Conservation (phyloP, 2,797 vertebrate genomes). For the Melanitta fusca region DNA sequence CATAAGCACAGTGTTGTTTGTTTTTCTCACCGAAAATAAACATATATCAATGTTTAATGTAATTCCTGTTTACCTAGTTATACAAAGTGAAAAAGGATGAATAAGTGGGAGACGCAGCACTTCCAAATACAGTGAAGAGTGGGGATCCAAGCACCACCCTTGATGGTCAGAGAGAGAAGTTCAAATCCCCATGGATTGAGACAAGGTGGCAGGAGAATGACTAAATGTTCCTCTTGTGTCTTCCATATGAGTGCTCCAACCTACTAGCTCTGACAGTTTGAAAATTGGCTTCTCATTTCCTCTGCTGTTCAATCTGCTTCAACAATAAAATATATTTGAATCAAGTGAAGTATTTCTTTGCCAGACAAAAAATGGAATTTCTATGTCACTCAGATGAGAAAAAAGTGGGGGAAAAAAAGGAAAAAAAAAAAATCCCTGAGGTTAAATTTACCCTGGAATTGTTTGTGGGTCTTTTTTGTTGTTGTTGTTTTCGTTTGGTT, state of each 20-base stretch:
- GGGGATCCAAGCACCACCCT: background rate
- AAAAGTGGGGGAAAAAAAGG: background rate
- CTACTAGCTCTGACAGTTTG: background rate
- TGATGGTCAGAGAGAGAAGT: background rate
- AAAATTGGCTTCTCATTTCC: background rate
- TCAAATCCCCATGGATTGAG: background rate
- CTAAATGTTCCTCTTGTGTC: background rate
- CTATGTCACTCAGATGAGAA: background rate
- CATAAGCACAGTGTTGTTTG: background rate
- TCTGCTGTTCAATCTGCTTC: background rate
- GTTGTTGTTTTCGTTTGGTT: no score
- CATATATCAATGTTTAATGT: background rate
- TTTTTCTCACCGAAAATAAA: background rate
- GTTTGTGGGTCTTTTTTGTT: background rate
- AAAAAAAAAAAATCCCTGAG: rapidly evolving
- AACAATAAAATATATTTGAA: background rate
- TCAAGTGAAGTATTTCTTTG: background rate
- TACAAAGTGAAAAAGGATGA: background rate
- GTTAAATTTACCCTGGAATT: background rate
- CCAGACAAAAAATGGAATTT: background rate
- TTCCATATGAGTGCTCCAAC: background rate
- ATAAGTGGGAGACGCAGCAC: background rate
- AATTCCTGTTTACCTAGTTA: background rate
- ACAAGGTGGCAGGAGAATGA: background rate
- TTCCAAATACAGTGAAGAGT: background rate